phyloP scores from a whole-genome alignment of 2,797 vertebrate genomes.

The Diplodus puntazzo region DNA sequence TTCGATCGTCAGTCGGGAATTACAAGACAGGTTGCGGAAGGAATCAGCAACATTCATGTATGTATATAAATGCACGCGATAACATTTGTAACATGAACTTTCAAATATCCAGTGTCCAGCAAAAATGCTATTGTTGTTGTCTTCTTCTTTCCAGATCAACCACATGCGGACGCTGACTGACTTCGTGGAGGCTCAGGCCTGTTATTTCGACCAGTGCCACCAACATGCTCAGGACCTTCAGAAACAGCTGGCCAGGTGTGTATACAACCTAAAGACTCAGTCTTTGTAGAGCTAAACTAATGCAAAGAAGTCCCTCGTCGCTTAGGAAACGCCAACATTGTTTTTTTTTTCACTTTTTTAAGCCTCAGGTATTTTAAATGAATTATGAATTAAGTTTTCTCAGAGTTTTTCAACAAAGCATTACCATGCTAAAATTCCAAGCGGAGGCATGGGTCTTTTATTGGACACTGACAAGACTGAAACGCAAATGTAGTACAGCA shows the following conservation, averaged over 20 bases:
- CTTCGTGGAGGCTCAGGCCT: slow-evolving; percentile 96
- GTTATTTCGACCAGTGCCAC: slow-evolving; percentile 94
- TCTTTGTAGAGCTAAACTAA: neutral
- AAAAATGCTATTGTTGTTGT: neutral
- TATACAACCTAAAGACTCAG: neutral
- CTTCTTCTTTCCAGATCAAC: slow-evolving; percentile 85
- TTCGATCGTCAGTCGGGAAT: slow-evolving; percentile 95
- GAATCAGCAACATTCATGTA: slow-evolving; percentile 94
- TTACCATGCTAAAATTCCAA: neutral
- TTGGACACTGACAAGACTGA: neutral
- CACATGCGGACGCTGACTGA: slow-evolving; percentile 94
- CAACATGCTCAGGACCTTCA: slow-evolving; percentile 95
- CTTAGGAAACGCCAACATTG: neutral
- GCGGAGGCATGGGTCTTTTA: neutral
- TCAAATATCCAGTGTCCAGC: neutral
- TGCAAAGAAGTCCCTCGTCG: neutral
- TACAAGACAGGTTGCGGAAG: slow-evolving; percentile 90
- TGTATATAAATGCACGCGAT: slow-evolving; percentile 43
- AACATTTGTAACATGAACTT: neutral
- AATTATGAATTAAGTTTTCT: neutral
- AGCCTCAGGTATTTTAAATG: neutral
- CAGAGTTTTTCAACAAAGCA: neutral
- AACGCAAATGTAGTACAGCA: neutral
- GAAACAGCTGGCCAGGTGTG: slow-evolving; percentile 94
- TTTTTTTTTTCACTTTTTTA: neutral